Percentiles rank a stretch among this genome's conserved stretches.
These are phyloP conservation scores for Morinoia aosen DNA, from an alignment of 2,888 invertebrate species.

Conservation along the genomic window DNA sequence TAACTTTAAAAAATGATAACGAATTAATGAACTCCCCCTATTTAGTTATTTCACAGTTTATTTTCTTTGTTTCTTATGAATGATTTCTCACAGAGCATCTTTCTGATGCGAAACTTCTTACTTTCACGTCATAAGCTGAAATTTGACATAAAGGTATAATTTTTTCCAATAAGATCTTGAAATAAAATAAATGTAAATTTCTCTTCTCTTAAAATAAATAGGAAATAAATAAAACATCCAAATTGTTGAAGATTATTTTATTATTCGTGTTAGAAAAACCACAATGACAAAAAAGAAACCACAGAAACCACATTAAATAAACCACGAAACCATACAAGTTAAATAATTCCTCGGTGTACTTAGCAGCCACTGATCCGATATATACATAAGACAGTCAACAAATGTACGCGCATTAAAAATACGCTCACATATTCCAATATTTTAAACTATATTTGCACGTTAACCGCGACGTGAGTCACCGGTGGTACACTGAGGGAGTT, in stretches of 20 bases:
- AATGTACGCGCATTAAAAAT: neutral
- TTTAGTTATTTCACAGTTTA: too few species aligned
- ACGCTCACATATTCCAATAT: neutral
- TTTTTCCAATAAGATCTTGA: too few species aligned
- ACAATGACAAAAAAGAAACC: neutral
- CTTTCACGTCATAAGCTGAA: too few species aligned
- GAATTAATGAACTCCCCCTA: too few species aligned
- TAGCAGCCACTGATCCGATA: neutral
- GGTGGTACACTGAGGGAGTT: too few species aligned
- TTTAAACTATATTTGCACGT: neutral
- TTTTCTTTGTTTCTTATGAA: too few species aligned
- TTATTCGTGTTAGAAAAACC: neutral
- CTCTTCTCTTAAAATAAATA: neutral
- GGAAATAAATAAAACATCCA: neutral
- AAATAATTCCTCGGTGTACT: neutral
- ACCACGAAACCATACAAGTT: neutral
- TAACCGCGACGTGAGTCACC: too few species aligned
- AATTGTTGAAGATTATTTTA: neutral
- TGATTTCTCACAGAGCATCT: too few species aligned
- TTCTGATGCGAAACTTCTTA: too few species aligned
- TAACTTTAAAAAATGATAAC: too few species aligned
- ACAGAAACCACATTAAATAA: neutral
- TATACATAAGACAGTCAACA: neutral
- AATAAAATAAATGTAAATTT: too few species aligned
- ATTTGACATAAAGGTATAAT: too few species aligned